Conservation (phyloP, 2,113 vertebrate species). For the Bubalus kerabau region DNA sequence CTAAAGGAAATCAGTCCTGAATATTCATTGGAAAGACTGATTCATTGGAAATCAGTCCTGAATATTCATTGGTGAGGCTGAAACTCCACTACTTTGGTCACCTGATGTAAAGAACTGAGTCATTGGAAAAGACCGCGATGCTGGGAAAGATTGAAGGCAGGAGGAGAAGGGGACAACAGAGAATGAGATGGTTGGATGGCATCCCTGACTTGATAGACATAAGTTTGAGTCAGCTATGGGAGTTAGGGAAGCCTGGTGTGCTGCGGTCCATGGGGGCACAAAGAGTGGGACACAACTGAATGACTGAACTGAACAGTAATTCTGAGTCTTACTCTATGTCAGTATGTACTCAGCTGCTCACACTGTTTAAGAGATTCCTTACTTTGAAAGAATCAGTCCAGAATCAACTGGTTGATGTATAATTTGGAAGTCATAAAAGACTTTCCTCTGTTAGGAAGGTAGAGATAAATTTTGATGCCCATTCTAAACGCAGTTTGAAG, state of each 20-base stretch:
- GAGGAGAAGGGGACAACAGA: not conserved
- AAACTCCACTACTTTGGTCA: not conserved
- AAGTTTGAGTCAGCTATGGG: not conserved
- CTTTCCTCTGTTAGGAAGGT: not conserved
- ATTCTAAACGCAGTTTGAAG: not conserved
- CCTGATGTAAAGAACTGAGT: not conserved
- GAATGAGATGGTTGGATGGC: not conserved
- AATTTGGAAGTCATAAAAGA: not conserved
- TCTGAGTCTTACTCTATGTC: not conserved
- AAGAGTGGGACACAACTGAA: not conserved
- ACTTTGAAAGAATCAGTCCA: not conserved
- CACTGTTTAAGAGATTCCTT: not conserved
- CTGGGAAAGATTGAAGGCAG: not conserved
- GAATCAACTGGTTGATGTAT: not conserved
- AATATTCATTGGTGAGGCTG: not conserved
- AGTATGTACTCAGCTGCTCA: not conserved
- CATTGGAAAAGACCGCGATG: fast-evolving
- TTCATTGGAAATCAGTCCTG: not conserved
- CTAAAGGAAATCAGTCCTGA: not conserved
- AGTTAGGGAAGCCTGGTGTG: not conserved
- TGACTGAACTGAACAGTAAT: not conserved
- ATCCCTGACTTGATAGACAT: not conserved
- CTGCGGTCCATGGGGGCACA: not conserved
- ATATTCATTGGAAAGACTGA: not conserved
- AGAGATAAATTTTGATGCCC: not conserved